A percentile compares a stretch with the other conserved stretches of the same genome.
phyloP scores from a whole-genome alignment of 2,113 vertebrate species.

The Lophotis ruficrista region DNA sequence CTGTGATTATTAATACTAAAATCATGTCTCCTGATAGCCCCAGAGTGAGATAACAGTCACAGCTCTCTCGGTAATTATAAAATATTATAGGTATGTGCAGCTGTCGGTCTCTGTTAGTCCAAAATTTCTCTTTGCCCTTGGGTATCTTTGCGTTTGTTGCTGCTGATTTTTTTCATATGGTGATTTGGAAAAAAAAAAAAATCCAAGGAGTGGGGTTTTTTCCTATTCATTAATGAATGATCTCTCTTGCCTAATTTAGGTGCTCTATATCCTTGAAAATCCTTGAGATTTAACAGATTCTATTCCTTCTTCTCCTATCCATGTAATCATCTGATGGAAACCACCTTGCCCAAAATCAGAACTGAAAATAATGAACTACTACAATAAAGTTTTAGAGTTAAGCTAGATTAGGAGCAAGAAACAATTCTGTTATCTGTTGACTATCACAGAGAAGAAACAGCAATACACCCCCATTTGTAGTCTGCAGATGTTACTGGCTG shows the following conservation, averaged over 20 bases:
- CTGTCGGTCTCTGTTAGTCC: neutral
- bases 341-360: neutral
- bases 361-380: neutral
- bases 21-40: neutral
- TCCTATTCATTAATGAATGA: neutral
- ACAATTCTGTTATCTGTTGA: neutral
- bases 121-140: neutral
- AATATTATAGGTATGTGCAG: neutral
- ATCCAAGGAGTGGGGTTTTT: accelerated
- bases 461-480: neutral
- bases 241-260: neutral
- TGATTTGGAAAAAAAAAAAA: neutral
- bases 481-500: neutral
- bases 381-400: neutral
- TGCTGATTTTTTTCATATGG: neutral
- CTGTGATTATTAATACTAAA: neutral
- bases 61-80: neutral
- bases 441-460: neutral
- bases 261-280: neutral
- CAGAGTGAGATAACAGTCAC: neutral
- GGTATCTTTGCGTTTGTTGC: neutral
- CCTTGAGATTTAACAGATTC: neutral
- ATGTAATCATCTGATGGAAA: neutral
- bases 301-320: neutral
- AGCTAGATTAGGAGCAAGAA: neutral